Percentiles rank a stretch among this genome's conserved stretches.
These are phyloP conservation scores for Pteromalus puparum DNA, from an alignment of 1,140 invertebrate species.

Conservation along the genomic window DNA sequence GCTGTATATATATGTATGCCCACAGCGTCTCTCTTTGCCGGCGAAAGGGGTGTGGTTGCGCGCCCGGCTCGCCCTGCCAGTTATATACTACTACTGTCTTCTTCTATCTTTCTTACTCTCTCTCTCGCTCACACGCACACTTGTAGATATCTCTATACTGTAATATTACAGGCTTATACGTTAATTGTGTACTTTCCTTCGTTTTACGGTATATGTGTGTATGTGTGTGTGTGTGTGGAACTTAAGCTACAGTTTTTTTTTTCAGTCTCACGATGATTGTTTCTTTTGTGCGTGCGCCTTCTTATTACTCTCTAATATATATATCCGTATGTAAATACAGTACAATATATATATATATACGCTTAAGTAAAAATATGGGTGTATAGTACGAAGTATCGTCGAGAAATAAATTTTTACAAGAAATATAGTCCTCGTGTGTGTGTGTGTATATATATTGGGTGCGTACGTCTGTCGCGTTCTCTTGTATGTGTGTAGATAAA, in stretches of 20 bases:
- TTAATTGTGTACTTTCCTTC: not conserved
- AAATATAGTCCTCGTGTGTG: no score
- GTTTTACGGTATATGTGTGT: not conserved
- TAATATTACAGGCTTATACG: not conserved
- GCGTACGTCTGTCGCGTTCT: not conserved
- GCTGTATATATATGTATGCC: no score
- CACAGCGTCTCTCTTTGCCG: conserved; percentile 7
- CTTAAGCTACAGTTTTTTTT: not conserved
- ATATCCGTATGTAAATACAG: no score
- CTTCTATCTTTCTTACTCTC: not conserved
- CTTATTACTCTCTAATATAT: no score
- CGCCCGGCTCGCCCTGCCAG: conserved; percentile 6
- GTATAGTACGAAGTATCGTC: no score
- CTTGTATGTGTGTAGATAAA: no score
- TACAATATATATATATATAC: no score
- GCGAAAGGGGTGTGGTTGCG: conserved; percentile 42
- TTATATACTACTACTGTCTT: not conserved
- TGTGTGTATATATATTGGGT: no score
- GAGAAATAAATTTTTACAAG: no score
- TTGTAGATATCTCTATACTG: not conserved
- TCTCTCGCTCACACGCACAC: not conserved
- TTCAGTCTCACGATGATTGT: conserved; percentile 15
- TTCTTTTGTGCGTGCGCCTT: not conserved
- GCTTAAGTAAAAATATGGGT: no score
- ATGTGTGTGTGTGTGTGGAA: not conserved